Evolutionary conservation across 2,888 invertebrate genomes (phyloP).

Genomic region (Esperia sulphurella): DNA sequence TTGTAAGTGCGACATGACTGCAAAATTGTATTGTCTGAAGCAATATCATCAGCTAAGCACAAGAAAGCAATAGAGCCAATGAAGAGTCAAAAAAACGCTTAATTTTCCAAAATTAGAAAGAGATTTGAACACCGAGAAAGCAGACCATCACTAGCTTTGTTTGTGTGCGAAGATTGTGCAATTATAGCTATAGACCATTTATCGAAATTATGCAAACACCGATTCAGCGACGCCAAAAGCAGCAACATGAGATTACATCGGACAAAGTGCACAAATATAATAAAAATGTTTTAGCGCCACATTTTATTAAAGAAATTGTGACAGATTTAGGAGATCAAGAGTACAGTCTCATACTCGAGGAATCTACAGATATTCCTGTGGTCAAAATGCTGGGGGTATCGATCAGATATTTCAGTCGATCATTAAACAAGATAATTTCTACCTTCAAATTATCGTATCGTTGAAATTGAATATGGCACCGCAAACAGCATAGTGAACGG

Average conservation of each 20-base stretch:
- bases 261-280: slow-evolving; percentile 15
- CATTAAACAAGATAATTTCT: slow-evolving; percentile 11
- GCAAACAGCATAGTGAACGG: slow-evolving; percentile 13
- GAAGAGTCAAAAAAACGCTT: too few relatives aligned
- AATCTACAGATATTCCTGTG: slow-evolving; percentile 18
- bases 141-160: too few relatives aligned
- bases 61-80: background rate
- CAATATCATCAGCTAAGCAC: background rate
- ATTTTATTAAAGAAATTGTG: slow-evolving; percentile 11
- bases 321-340: slow-evolving; percentile 10
- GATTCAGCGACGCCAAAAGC: slow-evolving; percentile 9
- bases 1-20: background rate
- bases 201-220: slow-evolving; percentile 20
- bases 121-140: too few relatives aligned
- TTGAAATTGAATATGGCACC: slow-evolving; percentile 10
- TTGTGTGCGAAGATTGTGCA: too few relatives aligned
- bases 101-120: too few relatives aligned
- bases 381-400: slow-evolving; percentile 11
- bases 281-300: slow-evolving; percentile 14
- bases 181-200: slow-evolving; percentile 9
- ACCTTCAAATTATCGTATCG: slow-evolving; percentile 13
- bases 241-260: slow-evolving; percentile 11
- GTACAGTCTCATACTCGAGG: slow-evolving; percentile 16
- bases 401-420: slow-evolving; percentile 17
- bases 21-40: background rate